These are phyloP conservation scores for Apoderus coryli DNA, from an alignment of 2,888 invertebrate species.

Conservation along the genomic window DNA sequence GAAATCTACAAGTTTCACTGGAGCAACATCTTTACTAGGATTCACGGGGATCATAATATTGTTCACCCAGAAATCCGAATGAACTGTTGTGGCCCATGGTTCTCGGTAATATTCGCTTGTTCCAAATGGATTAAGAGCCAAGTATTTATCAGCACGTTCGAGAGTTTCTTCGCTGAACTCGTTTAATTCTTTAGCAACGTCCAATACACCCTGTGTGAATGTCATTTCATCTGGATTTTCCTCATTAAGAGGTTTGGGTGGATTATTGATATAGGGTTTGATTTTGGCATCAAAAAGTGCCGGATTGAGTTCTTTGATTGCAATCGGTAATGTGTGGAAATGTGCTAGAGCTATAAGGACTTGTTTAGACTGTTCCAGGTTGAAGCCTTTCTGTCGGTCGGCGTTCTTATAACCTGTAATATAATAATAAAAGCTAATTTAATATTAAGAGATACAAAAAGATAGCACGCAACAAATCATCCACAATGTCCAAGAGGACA, in stretches of 20 bases:
- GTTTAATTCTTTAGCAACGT: not conserved
- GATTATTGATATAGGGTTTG: no score
- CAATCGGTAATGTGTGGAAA: constrained; percentile 13
- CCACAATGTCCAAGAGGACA: no score
- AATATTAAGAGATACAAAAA: not conserved
- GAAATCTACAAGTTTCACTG: constrained; percentile 11
- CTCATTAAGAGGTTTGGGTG: no score
- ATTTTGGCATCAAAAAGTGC: constrained; percentile 11
- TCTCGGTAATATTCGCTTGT: constrained; percentile 2
- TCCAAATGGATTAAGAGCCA: constrained; percentile 4
- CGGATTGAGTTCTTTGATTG: constrained; percentile 10
- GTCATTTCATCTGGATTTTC: not conserved
- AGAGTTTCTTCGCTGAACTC: constrained; percentile 1
- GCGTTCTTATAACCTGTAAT: constrained; percentile 12
- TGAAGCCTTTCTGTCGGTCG: constrained; percentile 12
- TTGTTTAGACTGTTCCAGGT: constrained; percentile 4
- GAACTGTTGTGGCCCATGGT: constrained; percentile 12
- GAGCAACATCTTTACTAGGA: constrained; percentile 8
- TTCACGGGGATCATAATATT: constrained; percentile 15
- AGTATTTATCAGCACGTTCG: constrained; percentile 4
- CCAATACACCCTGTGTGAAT: no score
- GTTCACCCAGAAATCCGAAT: constrained; percentile 14
- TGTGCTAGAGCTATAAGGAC: constrained; percentile 13
- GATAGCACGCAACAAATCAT: not conserved
- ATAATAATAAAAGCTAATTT: constrained; percentile 8